Evolutionary conservation across 2,797 vertebrate species (phyloP).

Genomic region (Nyctalus aviator): DNA sequence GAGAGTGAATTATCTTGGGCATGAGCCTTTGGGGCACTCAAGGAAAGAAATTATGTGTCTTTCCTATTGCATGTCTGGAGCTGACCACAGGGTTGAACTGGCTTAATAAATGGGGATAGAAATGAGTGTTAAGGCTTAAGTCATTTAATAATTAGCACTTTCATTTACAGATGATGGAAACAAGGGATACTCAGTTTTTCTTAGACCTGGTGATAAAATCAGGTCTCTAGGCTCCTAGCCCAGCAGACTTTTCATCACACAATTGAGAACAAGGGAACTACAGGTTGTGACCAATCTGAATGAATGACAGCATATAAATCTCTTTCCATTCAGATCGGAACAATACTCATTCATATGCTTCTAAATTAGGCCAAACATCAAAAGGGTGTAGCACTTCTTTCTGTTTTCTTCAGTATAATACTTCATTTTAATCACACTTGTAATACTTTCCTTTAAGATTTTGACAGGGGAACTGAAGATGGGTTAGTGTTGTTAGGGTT

Average conservation of each 20-base stretch:
- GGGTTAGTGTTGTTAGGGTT: too few species aligned
- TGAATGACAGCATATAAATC: neutral
- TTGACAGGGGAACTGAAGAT: neutral
- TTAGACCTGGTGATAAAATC: neutral
- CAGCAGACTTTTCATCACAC: neutral
- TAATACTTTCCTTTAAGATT: slow-evolving; percentile 1
- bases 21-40: neutral
- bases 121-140: neutral
- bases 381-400: neutral
- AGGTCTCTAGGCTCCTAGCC: neutral
- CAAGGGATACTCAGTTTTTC: neutral
- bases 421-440: neutral
- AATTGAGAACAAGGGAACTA: neutral
- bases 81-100: neutral
- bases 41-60: neutral
- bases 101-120: neutral
- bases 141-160: neutral
- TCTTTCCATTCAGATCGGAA: neutral
- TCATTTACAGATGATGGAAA: neutral
- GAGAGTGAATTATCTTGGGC: neutral
- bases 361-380: neutral
- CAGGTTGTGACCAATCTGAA: neutral
- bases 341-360: neutral
- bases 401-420: neutral
- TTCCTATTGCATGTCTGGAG: neutral